phyloP scores from a whole-genome alignment of 2,797 vertebrate species.

The Onychomys arenicola region DNA sequence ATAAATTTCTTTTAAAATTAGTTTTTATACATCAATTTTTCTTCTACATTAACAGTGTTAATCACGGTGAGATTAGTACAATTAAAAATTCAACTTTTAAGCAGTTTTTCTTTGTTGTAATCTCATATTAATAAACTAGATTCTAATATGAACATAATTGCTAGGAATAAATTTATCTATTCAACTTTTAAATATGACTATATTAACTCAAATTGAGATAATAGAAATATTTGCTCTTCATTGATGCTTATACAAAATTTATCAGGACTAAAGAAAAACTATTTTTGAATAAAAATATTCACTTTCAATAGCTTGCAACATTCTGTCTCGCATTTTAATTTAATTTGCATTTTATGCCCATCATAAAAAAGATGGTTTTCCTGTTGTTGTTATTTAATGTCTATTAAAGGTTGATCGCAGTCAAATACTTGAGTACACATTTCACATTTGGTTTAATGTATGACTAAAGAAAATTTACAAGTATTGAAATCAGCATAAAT shows the following conservation, averaged over 20 bases:
- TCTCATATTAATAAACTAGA: conserved; percentile 30
- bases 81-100: conserved; percentile 29
- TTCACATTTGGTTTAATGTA: conserved; percentile 54
- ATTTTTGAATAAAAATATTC: conserved; percentile 71
- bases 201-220: conserved; percentile 58
- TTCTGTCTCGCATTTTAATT: conserved; percentile 52
- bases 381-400: conserved; percentile 46
- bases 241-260: conserved; percentile 53
- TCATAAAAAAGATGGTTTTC: conserved; percentile 57
- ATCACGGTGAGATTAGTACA: conserved; percentile 11
- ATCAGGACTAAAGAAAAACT: conserved; percentile 62
- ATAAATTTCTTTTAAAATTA: conserved; percentile 15
- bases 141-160: conserved; percentile 39
- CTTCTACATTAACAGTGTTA: conserved; percentile 10
- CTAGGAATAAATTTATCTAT: conserved; percentile 46
- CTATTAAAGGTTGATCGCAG: conserved; percentile 55
- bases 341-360: conserved; percentile 69
- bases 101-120: conserved; percentile 17
- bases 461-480: conserved; percentile 72
- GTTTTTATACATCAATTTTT: conserved; percentile 28
- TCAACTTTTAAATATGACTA: conserved; percentile 3
- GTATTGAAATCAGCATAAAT: conserved; percentile 70
- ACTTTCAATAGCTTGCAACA: conserved; percentile 53
- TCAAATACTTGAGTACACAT: conserved; percentile 44
- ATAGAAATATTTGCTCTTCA: conserved; percentile 60